phyloP scores from a whole-genome alignment of 2,797 vertebrate species.

The Ctenopoma kingsleyae region DNA sequence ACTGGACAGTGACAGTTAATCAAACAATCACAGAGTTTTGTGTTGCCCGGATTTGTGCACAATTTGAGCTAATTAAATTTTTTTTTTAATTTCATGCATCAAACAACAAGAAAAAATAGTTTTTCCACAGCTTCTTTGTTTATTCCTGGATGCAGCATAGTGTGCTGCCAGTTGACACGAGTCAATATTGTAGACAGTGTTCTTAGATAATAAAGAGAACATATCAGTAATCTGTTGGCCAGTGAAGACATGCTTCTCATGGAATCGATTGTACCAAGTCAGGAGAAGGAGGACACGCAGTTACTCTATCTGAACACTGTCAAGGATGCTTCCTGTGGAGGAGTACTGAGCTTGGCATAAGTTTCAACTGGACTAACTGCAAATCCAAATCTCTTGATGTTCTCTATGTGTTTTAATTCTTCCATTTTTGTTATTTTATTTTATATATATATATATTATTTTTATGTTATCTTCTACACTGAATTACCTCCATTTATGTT shows the following conservation, averaged over 20 bases:
- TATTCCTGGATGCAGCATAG: constrained; percentile 1
- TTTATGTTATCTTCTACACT: too few species aligned
- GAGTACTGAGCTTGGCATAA: too few species aligned
- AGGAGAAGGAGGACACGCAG: neutral
- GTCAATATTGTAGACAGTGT: constrained; percentile 2
- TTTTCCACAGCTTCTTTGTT: constrained; percentile 2
- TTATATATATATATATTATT: too few species aligned
- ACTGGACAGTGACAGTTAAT: neutral
- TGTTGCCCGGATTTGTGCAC: neutral
- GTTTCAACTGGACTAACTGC: too few species aligned
- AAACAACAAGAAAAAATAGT: neutral
- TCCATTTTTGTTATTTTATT: too few species aligned
- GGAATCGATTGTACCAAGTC: neutral
- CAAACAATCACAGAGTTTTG: too few species aligned
- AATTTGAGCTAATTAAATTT: neutral
- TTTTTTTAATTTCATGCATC: neutral
- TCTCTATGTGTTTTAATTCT: neutral
- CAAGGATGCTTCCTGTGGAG: neutral
- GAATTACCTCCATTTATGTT: neutral
- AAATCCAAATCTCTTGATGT: too few species aligned
- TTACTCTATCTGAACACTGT: neutral
- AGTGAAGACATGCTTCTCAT: constrained; percentile 4
- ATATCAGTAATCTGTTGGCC: constrained; percentile 19
- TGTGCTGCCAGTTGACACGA: constrained; percentile 1
- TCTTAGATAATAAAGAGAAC: constrained; percentile 11